Conservation (phyloP, 1,140 invertebrate genomes). For the Pararge aegeria region DNA sequence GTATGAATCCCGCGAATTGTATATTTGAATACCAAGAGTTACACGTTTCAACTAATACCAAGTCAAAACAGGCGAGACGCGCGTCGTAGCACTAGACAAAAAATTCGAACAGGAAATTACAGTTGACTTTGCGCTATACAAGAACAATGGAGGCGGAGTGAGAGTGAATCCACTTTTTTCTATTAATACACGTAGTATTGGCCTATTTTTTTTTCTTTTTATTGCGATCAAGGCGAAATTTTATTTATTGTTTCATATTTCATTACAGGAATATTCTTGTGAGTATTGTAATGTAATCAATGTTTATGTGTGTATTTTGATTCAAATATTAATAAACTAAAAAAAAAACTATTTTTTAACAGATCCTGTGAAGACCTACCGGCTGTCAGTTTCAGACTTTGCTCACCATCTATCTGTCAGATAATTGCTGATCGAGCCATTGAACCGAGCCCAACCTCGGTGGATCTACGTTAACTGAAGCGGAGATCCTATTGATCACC, state of each 20-base stretch:
- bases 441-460: too few relatives aligned
- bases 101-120: conserved; percentile 61
- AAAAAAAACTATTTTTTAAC: too few relatives aligned
- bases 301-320: too few relatives aligned
- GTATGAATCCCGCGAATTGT: neutral
- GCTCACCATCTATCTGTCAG: too few relatives aligned
- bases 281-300: too few relatives aligned
- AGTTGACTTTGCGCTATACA: conserved; percentile 48
- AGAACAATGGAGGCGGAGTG: conserved; percentile 54
- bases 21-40: neutral
- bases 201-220: neutral
- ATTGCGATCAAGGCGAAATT: neutral
- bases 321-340: too few relatives aligned
- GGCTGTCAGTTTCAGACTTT: too few relatives aligned
- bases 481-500: too few relatives aligned
- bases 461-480: too few relatives aligned
- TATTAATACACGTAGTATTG: neutral
- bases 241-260: neutral
- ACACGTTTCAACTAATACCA: conserved; percentile 11
- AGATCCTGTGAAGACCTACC: too few relatives aligned
- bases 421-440: too few relatives aligned
- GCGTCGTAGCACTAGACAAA: conserved; percentile 33
- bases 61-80: conserved; percentile 47
- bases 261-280: too few relatives aligned
- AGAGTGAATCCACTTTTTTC: conserved; percentile 49